Percentiles rank a stretch among this genome's conserved stretches.
Conservation (phyloP, 2,113 vertebrate genomes). For the Brachionichthys hirsutus region DNA sequence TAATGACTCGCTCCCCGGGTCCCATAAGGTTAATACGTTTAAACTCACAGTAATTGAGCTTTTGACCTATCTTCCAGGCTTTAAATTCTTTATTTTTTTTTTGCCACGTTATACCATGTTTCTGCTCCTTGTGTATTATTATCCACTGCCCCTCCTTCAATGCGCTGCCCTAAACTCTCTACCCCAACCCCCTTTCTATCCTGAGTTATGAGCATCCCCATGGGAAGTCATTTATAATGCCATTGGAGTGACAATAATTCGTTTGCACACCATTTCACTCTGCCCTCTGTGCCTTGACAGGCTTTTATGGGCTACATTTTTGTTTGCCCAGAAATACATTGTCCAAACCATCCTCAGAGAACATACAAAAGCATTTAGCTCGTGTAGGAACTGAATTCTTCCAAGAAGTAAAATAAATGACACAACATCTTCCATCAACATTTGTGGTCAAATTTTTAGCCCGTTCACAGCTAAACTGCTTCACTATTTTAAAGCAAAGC, state of each 20-base stretch:
- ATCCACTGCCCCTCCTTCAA: constrained; percentile 38
- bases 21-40: constrained; percentile 75
- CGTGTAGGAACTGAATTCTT: constrained; percentile 18
- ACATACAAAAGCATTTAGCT: constrained; percentile 42
- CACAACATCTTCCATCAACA: constrained; percentile 13
- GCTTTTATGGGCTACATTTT: constrained; percentile 62
- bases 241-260: constrained; percentile 72
- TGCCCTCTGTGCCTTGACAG: constrained; percentile 48
- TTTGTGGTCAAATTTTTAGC: constrained; percentile 17
- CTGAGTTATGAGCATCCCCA: constrained; percentile 65
- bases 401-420: constrained; percentile 30
- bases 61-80: constrained; percentile 65
- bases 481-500: constrained; percentile 16
- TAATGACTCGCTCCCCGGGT: constrained; percentile 73
- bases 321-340: constrained; percentile 52
- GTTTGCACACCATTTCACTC: constrained; percentile 70
- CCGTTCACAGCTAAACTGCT: constrained; percentile 5
- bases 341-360: constrained; percentile 38
- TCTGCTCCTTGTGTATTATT: constrained; percentile 61
- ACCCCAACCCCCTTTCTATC: constrained; percentile 19
- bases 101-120: constrained; percentile 59
- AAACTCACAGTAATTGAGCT: constrained; percentile 78
- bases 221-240: constrained; percentile 73
- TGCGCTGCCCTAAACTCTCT: constrained; percentile 27
- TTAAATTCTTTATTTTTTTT: constrained; percentile 33